Evolutionary conservation across 2,888 invertebrate genomes (phyloP).

Genomic region (Nasonia oneida): DNA sequence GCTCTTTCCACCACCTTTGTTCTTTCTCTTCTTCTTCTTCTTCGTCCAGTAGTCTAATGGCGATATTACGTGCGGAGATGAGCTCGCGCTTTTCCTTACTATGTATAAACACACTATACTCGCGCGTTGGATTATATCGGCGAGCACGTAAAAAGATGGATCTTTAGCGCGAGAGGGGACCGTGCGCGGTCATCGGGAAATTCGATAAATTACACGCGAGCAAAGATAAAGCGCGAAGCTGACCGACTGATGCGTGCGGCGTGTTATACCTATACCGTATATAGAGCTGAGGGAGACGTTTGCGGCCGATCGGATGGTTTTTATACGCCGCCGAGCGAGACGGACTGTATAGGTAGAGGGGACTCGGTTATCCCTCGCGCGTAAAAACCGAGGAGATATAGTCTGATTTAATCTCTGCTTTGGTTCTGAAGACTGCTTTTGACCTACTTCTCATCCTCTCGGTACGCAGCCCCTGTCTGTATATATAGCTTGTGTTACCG

Average conservation of each 20-base stretch:
- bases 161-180: not conserved
- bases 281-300: not conserved
- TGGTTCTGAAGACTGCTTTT: not conserved
- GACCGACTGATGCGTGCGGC: not conserved
- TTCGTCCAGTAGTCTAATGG: conserved; percentile 33
- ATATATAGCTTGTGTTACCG: not conserved
- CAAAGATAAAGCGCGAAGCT: not conserved
- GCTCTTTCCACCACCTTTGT: not conserved
- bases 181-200: conserved; percentile 2
- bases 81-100: conserved; percentile 14
- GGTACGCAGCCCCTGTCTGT: not conserved
- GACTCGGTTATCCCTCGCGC: not conserved
- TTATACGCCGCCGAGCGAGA: not conserved
- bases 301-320: not conserved
- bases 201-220: conserved; percentile 32
- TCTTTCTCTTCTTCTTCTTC: not conserved
- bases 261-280: not conserved
- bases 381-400: not conserved
- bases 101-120: not conserved
- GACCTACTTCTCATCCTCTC: not conserved
- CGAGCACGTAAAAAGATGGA: too few relatives aligned
- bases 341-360: not conserved
- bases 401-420: conserved; percentile 5
- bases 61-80: conserved; percentile 55
- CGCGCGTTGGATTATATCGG: not conserved